phyloP scores from a whole-genome alignment of 92 coral and sea anemone species.

The Epizoanthus ramosus region DNA sequence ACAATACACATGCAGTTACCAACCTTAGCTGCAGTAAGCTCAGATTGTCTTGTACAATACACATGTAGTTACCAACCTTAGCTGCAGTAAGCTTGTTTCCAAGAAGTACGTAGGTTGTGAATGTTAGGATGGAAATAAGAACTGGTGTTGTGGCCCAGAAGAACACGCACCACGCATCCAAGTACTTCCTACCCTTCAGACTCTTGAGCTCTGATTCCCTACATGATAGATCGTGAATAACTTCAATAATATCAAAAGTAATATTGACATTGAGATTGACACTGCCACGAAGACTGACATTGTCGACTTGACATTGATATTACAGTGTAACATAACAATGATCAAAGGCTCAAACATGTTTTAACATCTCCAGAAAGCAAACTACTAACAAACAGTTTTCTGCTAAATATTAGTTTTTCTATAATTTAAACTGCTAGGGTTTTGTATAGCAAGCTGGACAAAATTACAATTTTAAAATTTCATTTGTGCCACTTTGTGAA shows the following conservation, averaged over 20 bases:
- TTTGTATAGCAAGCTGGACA: no score
- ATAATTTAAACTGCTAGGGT: no score
- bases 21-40: neutral
- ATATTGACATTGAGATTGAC: neutral
- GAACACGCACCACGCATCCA: slow-evolving; percentile 98
- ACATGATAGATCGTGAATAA: neutral
- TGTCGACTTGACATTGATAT: no score
- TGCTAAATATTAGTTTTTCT: no score
- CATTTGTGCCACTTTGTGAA: no score
- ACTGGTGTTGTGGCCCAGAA: slow-evolving; percentile 99
- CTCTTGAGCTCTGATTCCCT: slow-evolving; percentile 93
- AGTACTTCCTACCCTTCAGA: slow-evolving; percentile 89
- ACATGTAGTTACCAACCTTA: slow-evolving; percentile 67
- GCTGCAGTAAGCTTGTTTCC: slow-evolving; percentile 98
- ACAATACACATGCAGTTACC: no score
- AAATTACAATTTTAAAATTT: no score
- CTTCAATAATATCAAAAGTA: neutral
- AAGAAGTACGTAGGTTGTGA: slow-evolving; percentile 86
- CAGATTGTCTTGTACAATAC: neutral
- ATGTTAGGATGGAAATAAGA: slow-evolving; percentile 89
- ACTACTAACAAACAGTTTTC: no score
- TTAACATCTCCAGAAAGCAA: no score
- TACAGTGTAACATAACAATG: no score
- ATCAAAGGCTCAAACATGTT: no score
- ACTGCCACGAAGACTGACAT: no score